Base-by-base conservation (phyloP, 30 jellyfish, hydroid and myxozoan species). In the Cassiopea andromeda region DNA sequence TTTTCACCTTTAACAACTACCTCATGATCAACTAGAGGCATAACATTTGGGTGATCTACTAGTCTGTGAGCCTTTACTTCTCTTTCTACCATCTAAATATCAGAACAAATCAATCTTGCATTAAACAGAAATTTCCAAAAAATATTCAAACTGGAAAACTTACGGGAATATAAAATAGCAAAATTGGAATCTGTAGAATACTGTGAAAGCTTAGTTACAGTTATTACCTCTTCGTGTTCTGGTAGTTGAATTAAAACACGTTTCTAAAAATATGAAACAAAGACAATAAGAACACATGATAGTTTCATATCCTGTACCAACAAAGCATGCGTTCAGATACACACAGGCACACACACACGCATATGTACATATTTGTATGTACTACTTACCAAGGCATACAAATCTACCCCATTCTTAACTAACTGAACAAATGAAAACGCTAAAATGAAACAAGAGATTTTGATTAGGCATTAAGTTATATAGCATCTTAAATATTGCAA, bases 381-480 rank as follows among this genome's bases (percentile, higher is more conserved):
- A 50, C 7, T 61, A 61, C 73, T 2, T 87, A 94, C 98, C 97
- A 94, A 69, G 9, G 98, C 98, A 68, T 85, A 94, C 18, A 64
- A 14, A 18, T 83, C 87, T 18, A 87, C 92, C 17, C 92, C 92
- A 44, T 78, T 46, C 69, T 66, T 85, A 16, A 94, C 97, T 90
- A 94, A 80, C 90, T 94, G 98, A 45, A 94, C 97, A 87, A 90
- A 94, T 15, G 98, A 94, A 87, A 94, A 94, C 54, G 98, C 98
- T 94, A n/a, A n/a, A 43, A 15, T 48, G 38, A 77, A 77, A n/a
- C 48, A 46, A 72, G 54, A 72, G 8, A 5, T 50, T 50, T 50
- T 50, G 64, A 50, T 50, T 50, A 50, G 8, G n/a, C n/a, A n/a
- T n/a, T n/a, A n/a, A n/a, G n/a, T n/a, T n/a, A n/a, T n/a, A n/a